Conservation (phyloP, 2,888 invertebrate genomes). For the Sinohyriopsis cumingii region DNA sequence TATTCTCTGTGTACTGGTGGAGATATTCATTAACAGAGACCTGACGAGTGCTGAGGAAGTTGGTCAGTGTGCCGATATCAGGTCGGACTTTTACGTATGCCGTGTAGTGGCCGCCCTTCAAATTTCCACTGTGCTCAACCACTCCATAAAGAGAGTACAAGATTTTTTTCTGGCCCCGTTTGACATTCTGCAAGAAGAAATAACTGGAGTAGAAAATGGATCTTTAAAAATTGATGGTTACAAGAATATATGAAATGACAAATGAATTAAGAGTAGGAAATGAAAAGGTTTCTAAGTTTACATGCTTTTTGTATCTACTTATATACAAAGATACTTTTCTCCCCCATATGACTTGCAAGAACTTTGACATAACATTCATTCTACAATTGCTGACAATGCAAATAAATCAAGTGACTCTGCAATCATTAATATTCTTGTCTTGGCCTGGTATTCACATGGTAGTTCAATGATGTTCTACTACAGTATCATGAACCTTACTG, state of each 20-base stretch:
- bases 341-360: too few species aligned
- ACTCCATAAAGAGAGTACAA: constrained; percentile 94
- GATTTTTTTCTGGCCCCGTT: constrained; percentile 78
- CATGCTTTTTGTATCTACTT: too few species aligned
- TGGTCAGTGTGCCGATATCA: constrained; percentile 46
- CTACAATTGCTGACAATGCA: too few species aligned
- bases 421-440: too few species aligned
- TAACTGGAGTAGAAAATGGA: background rate
- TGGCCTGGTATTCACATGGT: too few species aligned
- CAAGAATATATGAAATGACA: background rate
- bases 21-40: constrained; percentile 50
- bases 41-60: constrained; percentile 50
- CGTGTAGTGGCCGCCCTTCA: constrained; percentile 93
- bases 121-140: constrained; percentile 93
- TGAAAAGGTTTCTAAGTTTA: too few species aligned
- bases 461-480: too few species aligned
- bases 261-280: too few species aligned
- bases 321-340: too few species aligned
- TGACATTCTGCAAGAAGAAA: constrained; percentile 61
- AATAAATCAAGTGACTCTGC: too few species aligned
- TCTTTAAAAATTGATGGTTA: background rate
- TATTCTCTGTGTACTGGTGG: constrained; percentile 41
- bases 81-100: constrained; percentile 90
- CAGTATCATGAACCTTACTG: too few species aligned
- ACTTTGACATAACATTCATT: too few species aligned